Conservation (phyloP, 2,113 vertebrate species). For the pig (Sus scrofa) region T2T-Sscrofa CM000819.6:122391001-122391500, state of each 20-base stretch:
- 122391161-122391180: neutral
- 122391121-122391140: neutral
- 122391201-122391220: neutral
- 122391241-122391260: neutral
- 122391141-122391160: neutral
- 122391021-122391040: neutral
- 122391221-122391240: neutral
- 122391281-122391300: neutral
- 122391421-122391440: neutral
- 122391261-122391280: neutral
- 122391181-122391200: neutral
- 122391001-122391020: neutral
- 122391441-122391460: neutral
- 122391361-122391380: neutral
- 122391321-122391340: neutral
- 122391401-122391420: neutral
- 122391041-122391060: neutral
- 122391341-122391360: neutral
- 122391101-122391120: rapidly evolving
- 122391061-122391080: neutral
- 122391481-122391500: neutral
- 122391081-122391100: neutral
- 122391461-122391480: neutral
- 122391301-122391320: neutral
- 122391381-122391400: neutral